phyloP scores from a whole-genome alignment of 92 coral and sea anemone genomes.

The Porites rus region DNA sequence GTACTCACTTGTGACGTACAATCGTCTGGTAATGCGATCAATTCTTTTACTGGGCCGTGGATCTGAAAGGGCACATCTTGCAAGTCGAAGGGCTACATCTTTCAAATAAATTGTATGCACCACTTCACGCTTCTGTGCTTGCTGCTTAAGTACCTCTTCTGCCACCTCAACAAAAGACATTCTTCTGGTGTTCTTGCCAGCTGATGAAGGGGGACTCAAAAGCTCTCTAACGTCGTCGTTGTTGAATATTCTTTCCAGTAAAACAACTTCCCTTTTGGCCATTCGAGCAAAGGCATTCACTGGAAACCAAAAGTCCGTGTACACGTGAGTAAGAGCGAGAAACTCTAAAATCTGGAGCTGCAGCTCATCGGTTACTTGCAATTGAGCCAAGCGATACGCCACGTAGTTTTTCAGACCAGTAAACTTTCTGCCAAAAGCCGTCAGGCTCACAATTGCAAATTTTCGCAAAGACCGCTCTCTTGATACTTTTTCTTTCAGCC shows the following conservation, averaged over 20 bases:
- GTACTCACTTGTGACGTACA: slow-evolving; percentile 86
- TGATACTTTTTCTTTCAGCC: slow-evolving; percentile 40
- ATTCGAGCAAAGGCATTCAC: slow-evolving; percentile 69
- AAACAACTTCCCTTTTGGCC: slow-evolving; percentile 51
- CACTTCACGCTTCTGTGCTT: slow-evolving; percentile 31
- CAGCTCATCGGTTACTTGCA: slow-evolving; percentile 67
- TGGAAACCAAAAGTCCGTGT: slow-evolving; percentile 75
- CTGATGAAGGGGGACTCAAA: slow-evolving; percentile 67
- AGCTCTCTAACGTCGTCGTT: slow-evolving; percentile 75
- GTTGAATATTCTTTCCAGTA: slow-evolving; percentile 67
- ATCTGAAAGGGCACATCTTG: slow-evolving; percentile 67
- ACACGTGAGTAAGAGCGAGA: slow-evolving; percentile 74
- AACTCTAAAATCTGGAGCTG: slow-evolving; percentile 68
- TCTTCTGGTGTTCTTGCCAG: slow-evolving; percentile 66
- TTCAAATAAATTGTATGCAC: slow-evolving; percentile 47
- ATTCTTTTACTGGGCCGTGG: slow-evolving; percentile 66
- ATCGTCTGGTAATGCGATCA: slow-evolving; percentile 79
- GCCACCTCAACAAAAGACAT: slow-evolving; percentile 88
- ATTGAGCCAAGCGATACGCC: slow-evolving; percentile 54
- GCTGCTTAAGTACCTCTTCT: slow-evolving; percentile 74
- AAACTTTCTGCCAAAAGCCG: slow-evolving; percentile 76
- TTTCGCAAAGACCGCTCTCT: slow-evolving; percentile 47
- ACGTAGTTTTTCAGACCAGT: slow-evolving; percentile 64
- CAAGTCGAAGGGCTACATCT: slow-evolving; percentile 74
- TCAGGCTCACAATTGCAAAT: slow-evolving; percentile 77